Conservation (phyloP, 1,140 invertebrate species). For the Triops cancriformis region DNA sequence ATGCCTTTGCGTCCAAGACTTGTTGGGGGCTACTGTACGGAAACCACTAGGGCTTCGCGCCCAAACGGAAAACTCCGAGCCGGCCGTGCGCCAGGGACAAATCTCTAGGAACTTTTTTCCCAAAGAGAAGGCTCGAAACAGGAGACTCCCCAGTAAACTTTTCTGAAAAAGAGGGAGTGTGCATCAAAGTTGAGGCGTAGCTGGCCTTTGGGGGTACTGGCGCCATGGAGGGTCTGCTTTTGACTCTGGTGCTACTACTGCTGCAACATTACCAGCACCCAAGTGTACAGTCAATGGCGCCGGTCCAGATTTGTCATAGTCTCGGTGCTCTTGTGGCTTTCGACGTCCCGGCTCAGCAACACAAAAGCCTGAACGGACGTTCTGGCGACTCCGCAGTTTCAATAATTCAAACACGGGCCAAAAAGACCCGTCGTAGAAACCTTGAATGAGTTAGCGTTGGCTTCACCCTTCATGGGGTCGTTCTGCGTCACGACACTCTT, state of each 20-base stretch:
- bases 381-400: background rate
- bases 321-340: background rate
- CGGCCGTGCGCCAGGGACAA: background rate
- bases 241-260: background rate
- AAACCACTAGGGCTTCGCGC: background rate
- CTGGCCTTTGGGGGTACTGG: background rate
- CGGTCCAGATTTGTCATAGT: constrained; percentile 9
- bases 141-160: background rate
- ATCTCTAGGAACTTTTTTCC: background rate
- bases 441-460: background rate
- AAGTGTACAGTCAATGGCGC: constrained; percentile 12
- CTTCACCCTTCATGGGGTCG: background rate
- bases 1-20: background rate
- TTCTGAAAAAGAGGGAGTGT: constrained; percentile 2
- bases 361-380: background rate
- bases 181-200: background rate
- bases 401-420: background rate
- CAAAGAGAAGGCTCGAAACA: background rate
- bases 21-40: background rate
- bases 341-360: background rate
- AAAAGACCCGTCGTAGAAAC: background rate
- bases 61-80: background rate
- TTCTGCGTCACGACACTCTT: background rate
- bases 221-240: constrained; percentile 12
- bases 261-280: background rate